Evolutionary conservation across 2,113 vertebrate species (phyloP), one percentile per base, ranked within the genome.

Genomic region (Embiotoca jacksoni): DNA sequence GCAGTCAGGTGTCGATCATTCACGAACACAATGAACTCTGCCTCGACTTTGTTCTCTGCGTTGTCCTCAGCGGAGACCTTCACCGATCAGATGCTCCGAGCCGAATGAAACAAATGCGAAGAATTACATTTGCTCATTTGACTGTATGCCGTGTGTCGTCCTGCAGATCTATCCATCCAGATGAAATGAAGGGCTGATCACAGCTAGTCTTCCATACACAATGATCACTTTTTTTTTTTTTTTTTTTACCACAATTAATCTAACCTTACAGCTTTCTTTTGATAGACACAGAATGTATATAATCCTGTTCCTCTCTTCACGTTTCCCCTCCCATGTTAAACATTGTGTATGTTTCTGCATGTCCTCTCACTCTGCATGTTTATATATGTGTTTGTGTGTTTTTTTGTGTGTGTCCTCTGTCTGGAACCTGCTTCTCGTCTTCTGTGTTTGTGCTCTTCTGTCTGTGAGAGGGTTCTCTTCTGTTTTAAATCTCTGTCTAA

Each of bases 291-390:
- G 61, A 63, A 50, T 84, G 75, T 85, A 75, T 86, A 78, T 81
- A 80, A 80, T 58, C 73, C 66, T 79, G 41, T 65, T 46, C 77
- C 81, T 76, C 71, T 83, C 33, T 60, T 46, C 3, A 13, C 77
- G 74, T 76, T 63, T 50, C 6, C 81, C 16, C 0, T 59, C 33
- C 39, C 39, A 3, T 65, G 33, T 86, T 69, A 60, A 32, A 62
- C 66, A 63, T 32, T 31, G 58, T 84, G 72, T 50, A 93, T 90
- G 93, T 94, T 89, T 82, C 78, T 52, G 92, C 90, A 95, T 92
- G 93, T 95, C 90, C 90, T 93, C 93, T 93, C 88, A 93, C 92
- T 92, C 94, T 93, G 84, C 77, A 58, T 83, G 79, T 84, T 56
- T 59, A 39, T 72, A 33, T 72, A 5, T 60, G 35, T 94, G 89